Conservation (phyloP, 1,140 invertebrate genomes). For the Heliconius hewitsoni region DNA sequence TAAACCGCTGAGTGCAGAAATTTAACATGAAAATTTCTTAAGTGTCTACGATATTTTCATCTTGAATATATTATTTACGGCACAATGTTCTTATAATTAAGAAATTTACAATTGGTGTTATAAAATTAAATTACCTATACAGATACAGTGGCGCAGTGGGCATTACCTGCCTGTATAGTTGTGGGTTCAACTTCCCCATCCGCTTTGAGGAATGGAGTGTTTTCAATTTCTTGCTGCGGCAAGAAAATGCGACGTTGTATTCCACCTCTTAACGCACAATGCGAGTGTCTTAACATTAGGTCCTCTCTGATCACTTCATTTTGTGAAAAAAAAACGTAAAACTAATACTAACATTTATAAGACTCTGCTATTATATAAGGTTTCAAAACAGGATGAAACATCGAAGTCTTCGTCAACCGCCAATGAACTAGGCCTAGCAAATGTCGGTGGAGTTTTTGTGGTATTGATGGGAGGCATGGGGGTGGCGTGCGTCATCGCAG, state of each 20-base stretch:
- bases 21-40: constrained; percentile 3
- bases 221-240: too few relatives aligned
- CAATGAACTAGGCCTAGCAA: constrained; percentile 93
- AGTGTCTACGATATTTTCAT: not conserved
- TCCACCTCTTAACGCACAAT: too few relatives aligned
- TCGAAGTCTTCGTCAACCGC: constrained; percentile 92
- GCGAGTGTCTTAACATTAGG: too few relatives aligned
- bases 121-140: too few relatives aligned
- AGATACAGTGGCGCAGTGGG: too few relatives aligned
- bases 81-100: not conserved
- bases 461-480: constrained; percentile 95
- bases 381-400: constrained; percentile 86
- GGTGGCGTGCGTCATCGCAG: constrained; percentile 92
- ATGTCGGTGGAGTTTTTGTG: constrained; percentile 97
- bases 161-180: too few relatives aligned
- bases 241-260: too few relatives aligned
- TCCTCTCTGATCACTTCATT: too few relatives aligned
- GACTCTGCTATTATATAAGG: not conserved
- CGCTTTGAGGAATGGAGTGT: too few relatives aligned
- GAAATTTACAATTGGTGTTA: not conserved
- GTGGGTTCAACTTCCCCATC: too few relatives aligned
- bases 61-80: not conserved
- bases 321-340: not conserved
- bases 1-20: constrained; percentile 2
- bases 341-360: not conserved